These are phyloP conservation scores for Acropora tenuis DNA, from an alignment of 64 coral and sea anemone genomes.

Conservation along the genomic window DNA sequence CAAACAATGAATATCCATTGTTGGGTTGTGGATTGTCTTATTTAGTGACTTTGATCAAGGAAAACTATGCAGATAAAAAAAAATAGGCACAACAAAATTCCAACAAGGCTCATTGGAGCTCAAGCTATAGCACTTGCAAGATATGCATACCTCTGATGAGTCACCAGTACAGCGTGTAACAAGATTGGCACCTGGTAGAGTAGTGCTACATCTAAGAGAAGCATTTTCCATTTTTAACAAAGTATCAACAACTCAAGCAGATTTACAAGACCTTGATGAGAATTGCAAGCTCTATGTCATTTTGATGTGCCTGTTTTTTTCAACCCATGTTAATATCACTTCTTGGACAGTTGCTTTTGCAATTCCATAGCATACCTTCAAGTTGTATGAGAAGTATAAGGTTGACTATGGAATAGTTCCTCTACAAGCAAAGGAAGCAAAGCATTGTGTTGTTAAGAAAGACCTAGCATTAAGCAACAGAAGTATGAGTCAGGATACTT, in stretches of 20 bases:
- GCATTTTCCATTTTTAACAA: conserved; percentile 48
- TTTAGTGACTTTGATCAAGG: conserved; percentile 56
- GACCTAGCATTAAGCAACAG: background rate
- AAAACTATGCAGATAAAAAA: conserved; percentile 52
- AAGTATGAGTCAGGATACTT: background rate
- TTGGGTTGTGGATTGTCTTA: conserved; percentile 60
- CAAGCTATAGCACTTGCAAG: conserved; percentile 60
- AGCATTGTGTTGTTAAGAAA: background rate
- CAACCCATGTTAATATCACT: conserved; percentile 58
- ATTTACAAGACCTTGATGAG: conserved; percentile 52
- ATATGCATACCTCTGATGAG: conserved; percentile 49
- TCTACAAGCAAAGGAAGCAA: conserved; percentile 19
- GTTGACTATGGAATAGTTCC: conserved; percentile 49
- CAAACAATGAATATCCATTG: background rate
- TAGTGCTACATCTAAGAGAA: conserved; percentile 44
- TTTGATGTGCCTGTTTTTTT: conserved; percentile 58
- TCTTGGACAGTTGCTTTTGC: conserved; percentile 65
- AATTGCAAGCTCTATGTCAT: conserved; percentile 57
- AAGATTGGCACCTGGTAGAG: conserved; percentile 23
- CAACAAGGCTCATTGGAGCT: conserved; percentile 55
- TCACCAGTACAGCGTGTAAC: conserved; percentile 17
- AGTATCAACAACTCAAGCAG: conserved; percentile 24
- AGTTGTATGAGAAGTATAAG: conserved; percentile 15
- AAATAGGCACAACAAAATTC: conserved; percentile 60
- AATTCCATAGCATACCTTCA: conserved; percentile 56